phyloP scores from a whole-genome alignment of 1,140 invertebrate species.

The Aphaenogaster ashmeadi region DNA sequence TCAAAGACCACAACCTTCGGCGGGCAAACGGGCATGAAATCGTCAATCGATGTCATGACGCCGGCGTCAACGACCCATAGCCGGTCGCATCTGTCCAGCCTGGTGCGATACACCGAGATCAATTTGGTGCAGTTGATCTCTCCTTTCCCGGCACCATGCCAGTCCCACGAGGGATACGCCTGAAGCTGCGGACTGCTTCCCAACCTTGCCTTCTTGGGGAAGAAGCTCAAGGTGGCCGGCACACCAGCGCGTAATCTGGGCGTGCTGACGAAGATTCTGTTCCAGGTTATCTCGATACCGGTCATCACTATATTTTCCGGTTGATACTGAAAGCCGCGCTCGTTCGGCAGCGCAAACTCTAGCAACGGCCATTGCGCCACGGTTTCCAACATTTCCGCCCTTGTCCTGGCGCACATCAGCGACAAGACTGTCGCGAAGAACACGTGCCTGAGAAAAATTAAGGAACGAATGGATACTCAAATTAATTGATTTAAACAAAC shows the following conservation, averaged over 20 bases:
- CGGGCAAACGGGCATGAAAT: constrained; percentile 91
- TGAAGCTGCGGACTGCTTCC: constrained; percentile 91
- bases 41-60: constrained; percentile 91
- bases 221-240: constrained; percentile 90
- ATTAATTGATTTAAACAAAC: constrained; percentile 1
- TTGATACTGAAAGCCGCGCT: constrained; percentile 88
- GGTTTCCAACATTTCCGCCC: constrained; percentile 88
- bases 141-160: constrained; percentile 90
- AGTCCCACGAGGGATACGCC: constrained; percentile 94
- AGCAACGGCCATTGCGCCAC: constrained; percentile 92
- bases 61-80: constrained; percentile 93
- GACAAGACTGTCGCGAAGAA: constrained; percentile 31
- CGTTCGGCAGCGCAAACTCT: constrained; percentile 90
- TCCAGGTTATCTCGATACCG: constrained; percentile 90
- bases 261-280: constrained; percentile 91
- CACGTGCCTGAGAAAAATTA: neutral
- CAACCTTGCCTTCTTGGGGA: constrained; percentile 89
- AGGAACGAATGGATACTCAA: neutral
- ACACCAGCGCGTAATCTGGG: constrained; percentile 91
- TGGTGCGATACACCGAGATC: constrained; percentile 92
- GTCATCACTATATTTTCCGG: constrained; percentile 92
- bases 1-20: constrained; percentile 94
- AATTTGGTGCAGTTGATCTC: constrained; percentile 91
- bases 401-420: neutral
- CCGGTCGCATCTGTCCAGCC: constrained; percentile 91